phyloP scores from a whole-genome alignment of 2,888 invertebrate genomes.

The Xylophagus ater region DNA sequence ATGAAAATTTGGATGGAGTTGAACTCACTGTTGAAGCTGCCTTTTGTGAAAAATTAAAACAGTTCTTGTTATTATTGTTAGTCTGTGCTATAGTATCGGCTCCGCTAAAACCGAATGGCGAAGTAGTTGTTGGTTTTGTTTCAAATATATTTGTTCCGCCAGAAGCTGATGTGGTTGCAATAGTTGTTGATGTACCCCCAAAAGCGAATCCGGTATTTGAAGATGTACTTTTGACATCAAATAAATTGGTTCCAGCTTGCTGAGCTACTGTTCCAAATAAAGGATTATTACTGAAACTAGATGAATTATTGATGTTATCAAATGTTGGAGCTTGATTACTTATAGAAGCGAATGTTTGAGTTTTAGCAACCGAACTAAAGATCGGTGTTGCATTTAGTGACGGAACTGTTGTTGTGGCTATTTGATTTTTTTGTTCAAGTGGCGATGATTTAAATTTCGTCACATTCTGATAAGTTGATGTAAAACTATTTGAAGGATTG shows the following conservation, averaged over 20 bases:
- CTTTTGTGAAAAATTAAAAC: slow-evolving; percentile 4
- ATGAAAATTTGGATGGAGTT: slow-evolving; percentile 2
- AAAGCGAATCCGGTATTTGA: slow-evolving; percentile 2
- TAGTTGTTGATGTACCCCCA: slow-evolving; percentile 5
- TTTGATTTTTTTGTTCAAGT: too few relatives aligned
- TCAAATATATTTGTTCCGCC: too few relatives aligned
- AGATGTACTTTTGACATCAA: too few relatives aligned
- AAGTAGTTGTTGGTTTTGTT: slow-evolving; percentile 2
- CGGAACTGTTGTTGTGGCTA: neutral
- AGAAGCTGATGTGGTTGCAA: neutral
- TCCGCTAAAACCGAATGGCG: slow-evolving; percentile 11
- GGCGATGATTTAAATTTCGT: too few relatives aligned
- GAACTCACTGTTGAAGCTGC: too few relatives aligned
- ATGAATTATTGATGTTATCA: too few relatives aligned
- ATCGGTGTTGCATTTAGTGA: neutral
- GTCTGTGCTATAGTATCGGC: slow-evolving; percentile 1
- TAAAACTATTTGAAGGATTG: too few relatives aligned
- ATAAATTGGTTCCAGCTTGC: too few relatives aligned
- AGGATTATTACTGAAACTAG: too few relatives aligned
- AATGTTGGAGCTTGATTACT: too few relatives aligned
- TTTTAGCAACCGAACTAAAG: slow-evolving; percentile 1
- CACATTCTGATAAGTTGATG: too few relatives aligned
- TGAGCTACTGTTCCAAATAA: too few relatives aligned
- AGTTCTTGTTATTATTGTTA: neutral
- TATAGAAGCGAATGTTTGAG: neutral